Conservation (phyloP, 2,113 vertebrate genomes). For the Gasterosteus aculeatus region DNA sequence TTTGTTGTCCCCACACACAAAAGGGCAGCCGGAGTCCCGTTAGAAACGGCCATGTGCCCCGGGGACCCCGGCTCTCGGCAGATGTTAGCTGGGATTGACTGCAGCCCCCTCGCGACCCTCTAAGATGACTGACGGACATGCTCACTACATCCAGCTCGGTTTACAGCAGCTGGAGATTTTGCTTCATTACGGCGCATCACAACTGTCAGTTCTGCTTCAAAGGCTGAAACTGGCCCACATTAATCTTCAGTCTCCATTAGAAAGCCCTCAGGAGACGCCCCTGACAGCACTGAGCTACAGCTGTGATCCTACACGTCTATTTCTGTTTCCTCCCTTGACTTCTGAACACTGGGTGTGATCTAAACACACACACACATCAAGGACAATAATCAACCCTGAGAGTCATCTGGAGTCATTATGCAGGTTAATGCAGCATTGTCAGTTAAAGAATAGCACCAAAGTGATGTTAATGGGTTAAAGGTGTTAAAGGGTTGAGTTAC, state of each 20-base stretch:
- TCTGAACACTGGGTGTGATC: conserved; percentile 18
- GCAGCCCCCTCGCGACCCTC: too few species aligned
- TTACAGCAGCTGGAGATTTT: neutral
- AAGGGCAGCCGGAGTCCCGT: too few species aligned
- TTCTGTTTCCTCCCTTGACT: conserved; percentile 16
- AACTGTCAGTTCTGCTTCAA: neutral
- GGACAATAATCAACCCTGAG: conserved; percentile 35
- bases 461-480: too few species aligned
- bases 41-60: too few species aligned
- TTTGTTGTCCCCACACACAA: neutral
- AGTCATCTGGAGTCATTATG: conserved; percentile 31
- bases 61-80: too few species aligned
- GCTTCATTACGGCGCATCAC: neutral
- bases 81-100: too few species aligned
- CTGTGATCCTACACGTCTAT: conserved; percentile 26
- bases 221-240: neutral
- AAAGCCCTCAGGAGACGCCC: conserved; percentile 6
- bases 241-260: neutral
- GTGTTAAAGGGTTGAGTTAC: too few species aligned
- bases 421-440: conserved; percentile 20
- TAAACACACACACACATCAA: neutral
- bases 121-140: neutral
- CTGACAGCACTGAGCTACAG: conserved; percentile 9
- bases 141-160: neutral
- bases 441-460: neutral